Base-by-base conservation (phyloP, 2,888 invertebrate genomes). In the Melinaea marsaeus region DNA sequence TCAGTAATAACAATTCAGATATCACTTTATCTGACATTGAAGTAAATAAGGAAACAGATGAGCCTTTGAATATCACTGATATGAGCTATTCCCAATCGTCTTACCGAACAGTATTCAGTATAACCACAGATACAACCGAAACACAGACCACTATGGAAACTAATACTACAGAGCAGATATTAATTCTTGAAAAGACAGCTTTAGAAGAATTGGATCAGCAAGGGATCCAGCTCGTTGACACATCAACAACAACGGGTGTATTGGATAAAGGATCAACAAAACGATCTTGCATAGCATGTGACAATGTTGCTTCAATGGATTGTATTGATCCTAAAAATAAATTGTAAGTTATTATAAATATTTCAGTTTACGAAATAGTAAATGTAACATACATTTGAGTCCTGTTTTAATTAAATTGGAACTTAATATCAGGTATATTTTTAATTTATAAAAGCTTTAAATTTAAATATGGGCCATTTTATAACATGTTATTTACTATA, bases 201-300 rank as follows among this genome's bases (percentile, higher is more conserved):
- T 69, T 69, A 63, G 71, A 64, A 55, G 58, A 61, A 61, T 57
- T n/a, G 33, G 57, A 67, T 58, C 59, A 58, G 57, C 48, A 61
- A 48, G 45, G 62, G 35, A 13, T 45, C 2, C 59, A 70, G 32
- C 55, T 59, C 34, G 54, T 60, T 42, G 62, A 70, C 22, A 68
- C 64, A 13, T n/a, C 55, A 35, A 62, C 66, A 42, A 54, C 22
- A 22, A 22, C 22, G 22, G 22, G 35, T 55, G 69, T 70, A 9
- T n/a, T 45, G 0, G 57, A 58, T 68, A 72, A 56, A 54, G n/a
- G 2, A 34, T 9, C 62, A 48, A 60, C 68, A 13, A 76, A 68
- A 47, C 74, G 77, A 60, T 81, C 85, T 2, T 88, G 88, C 67
- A 81, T 88, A 65, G 65, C 69, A 65, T 88, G 88, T 70, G 75